Evolutionary conservation across 1,140 invertebrate species (phyloP).

Genomic region (Leptinotarsa defecta): DNA sequence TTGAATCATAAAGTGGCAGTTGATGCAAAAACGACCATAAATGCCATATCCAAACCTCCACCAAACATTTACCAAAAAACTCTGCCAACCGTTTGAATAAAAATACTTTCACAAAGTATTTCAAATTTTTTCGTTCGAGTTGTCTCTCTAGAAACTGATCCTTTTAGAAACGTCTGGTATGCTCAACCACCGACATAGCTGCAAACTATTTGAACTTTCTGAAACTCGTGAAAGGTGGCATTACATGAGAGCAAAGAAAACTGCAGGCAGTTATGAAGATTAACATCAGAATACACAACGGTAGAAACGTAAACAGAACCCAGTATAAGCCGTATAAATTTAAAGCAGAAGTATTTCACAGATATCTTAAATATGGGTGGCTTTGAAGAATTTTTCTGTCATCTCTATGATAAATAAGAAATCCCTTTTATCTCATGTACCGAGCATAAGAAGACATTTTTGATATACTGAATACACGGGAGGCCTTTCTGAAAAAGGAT

Average conservation of each 20-base stretch:
- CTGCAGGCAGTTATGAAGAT: slow-evolving; percentile 15
- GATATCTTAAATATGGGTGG: slow-evolving; percentile 41
- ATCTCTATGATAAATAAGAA: slow-evolving; percentile 47
- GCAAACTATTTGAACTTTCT: slow-evolving; percentile 14
- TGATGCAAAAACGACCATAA: no score
- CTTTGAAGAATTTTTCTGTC: slow-evolving; percentile 46
- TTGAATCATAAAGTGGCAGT: no score
- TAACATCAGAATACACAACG: slow-evolving; percentile 18
- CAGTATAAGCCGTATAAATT: slow-evolving; percentile 17
- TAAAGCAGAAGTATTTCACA: slow-evolving; percentile 24
- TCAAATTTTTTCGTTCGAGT: no score
- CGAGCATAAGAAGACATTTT: slow-evolving; percentile 15
- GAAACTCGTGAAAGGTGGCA: slow-evolving; percentile 10
- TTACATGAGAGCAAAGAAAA: slow-evolving; percentile 11
- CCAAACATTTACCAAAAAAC: no score
- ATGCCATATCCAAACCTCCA: no score
- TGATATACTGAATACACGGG: slow-evolving; percentile 28
- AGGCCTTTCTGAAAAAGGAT: slow-evolving; percentile 21
- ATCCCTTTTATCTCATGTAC: slow-evolving; percentile 42
- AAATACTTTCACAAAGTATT: no score
- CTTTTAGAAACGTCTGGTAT: no score
- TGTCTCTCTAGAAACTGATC: no score
- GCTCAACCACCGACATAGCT: slow-evolving; percentile 9
- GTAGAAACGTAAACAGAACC: slow-evolving; percentile 5
- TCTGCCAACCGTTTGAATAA: no score